Base-by-base conservation (phyloP, 2,797 vertebrate species). In the Peromyscus melanophrys region DNA sequence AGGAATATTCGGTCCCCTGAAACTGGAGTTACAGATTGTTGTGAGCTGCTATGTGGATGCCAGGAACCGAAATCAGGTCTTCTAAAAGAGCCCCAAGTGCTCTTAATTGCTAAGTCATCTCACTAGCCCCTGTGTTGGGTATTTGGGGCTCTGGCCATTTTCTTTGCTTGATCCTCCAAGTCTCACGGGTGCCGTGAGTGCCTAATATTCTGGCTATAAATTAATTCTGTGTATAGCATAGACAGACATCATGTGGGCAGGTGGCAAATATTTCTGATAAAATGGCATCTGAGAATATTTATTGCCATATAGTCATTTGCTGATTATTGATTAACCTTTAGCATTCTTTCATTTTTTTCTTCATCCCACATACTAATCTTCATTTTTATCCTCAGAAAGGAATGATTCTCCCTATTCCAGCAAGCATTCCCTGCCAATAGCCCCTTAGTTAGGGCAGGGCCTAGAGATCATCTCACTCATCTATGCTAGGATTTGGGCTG, bases 121-220 rank as follows among this genome's bases (percentile, higher is more conserved):
- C 43, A 46, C 3, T 13, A 76, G 25, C 25, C 6, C 40, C 40
- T 76, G 25, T 76, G 25, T 4, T 75, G 57, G 55, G 59, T 57
- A 69, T 52, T 85, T 96, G n/a, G 46, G 52, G 31, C 87, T 76
- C 17, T 83, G 40, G 67, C 87, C 29, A 19, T 34, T 78, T 91
- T 92, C 43, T 93, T 89, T 83, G 61, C 17, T 52, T 91, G 80
- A 52, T 52, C 57, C 29, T 76, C 80, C 23, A 91, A 55, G 37
- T 83, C 37, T 96, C 75, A 63, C 1, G 67, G 69, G 69, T 59
- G 25, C 13, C 46, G 0, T 76, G 71, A 95, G 13, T 73, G 63
- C 43, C 49, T 84, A 16, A 5, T 77, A 78, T 92, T 69, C 83
- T 85, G 57, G 49, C 55, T 31, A 92, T n/a, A 82, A 67, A 86